phyloP scores from a whole-genome alignment of 2,888 invertebrate genomes.

The Athalia rosae region DNA sequence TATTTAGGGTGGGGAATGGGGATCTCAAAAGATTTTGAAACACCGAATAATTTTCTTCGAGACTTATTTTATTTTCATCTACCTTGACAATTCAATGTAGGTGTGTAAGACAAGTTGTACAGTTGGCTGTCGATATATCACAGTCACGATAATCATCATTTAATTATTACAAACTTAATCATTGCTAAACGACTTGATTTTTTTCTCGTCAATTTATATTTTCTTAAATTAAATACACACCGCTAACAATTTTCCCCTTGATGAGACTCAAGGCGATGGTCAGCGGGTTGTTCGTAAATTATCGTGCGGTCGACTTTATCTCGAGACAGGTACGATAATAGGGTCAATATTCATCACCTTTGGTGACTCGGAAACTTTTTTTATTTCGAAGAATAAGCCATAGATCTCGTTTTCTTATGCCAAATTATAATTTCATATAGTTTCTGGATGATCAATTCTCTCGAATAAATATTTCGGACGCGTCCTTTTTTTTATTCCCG shows the following conservation, averaged over 20 bases:
- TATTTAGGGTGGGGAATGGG: not conserved
- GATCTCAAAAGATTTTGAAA: not conserved
- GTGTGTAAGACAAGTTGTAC: constrained; percentile 63
- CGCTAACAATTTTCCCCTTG: constrained; percentile 24
- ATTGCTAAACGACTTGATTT: constrained; percentile 40
- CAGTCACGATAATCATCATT: constrained; percentile 67
- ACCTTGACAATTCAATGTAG: not conserved
- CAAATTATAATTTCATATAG: too few species aligned
- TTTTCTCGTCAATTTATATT: constrained; percentile 20
- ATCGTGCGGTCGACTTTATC: not conserved
- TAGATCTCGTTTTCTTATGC: too few species aligned
- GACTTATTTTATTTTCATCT: not conserved
- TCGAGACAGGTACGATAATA: constrained; percentile 19
- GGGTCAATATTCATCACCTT: too few species aligned
- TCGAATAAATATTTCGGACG: too few species aligned
- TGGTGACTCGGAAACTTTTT: too few species aligned
- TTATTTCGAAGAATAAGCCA: too few species aligned
- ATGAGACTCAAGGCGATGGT: constrained; percentile 5
- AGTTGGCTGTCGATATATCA: constrained; percentile 64
- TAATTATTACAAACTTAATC: constrained; percentile 60
- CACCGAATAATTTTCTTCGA: too few species aligned
- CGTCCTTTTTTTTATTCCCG: too few species aligned
- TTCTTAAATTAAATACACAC: constrained; percentile 23
- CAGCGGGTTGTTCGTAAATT: not conserved
- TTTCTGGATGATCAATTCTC: too few species aligned